These are phyloP conservation scores for Arrhamphus sclerolepis DNA, from an alignment of 2,797 vertebrate species.

Conservation along the genomic window DNA sequence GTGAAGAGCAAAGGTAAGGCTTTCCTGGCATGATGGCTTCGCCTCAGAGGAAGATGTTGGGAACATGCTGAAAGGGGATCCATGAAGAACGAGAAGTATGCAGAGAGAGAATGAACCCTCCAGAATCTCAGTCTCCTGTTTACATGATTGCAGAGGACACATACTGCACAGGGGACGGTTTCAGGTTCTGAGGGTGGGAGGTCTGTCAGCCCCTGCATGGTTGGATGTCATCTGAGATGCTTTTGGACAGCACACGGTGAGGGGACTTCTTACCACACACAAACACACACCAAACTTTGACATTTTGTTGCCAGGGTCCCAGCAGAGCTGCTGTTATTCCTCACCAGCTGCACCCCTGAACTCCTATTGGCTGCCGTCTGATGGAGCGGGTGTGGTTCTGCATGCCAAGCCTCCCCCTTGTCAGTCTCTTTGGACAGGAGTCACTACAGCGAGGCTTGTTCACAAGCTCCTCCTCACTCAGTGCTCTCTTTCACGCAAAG, in stretches of 20 bases:
- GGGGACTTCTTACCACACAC: conserved; percentile 31
- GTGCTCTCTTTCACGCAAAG: conserved; percentile 59
- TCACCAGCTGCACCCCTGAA: conserved; percentile 28
- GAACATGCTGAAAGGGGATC: conserved; percentile 53
- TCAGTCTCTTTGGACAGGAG: conserved; percentile 51
- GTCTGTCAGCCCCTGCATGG: conserved; percentile 14
- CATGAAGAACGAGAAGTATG: conserved; percentile 62
- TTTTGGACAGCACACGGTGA: conserved; percentile 25
- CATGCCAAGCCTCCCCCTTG: conserved; percentile 48
- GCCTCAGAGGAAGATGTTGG: conserved; percentile 32
- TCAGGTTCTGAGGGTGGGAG: conserved; percentile 47
- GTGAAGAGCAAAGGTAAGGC: conserved; percentile 4
- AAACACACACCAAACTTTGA: conserved; percentile 62
- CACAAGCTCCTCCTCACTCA: conserved; percentile 62
- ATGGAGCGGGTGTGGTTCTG: conserved; percentile 41
- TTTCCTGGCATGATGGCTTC: conserved; percentile 12
- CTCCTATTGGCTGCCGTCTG: conserved; percentile 52
- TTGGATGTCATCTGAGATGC: conserved; percentile 34
- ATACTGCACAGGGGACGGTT: conserved; percentile 49
- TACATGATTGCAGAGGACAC: conserved; percentile 54
- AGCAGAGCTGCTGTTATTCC: conserved; percentile 38
- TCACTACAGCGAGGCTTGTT: conserved; percentile 48
- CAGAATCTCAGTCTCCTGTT: conserved; percentile 42
- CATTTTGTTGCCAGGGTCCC: conserved; percentile 39
- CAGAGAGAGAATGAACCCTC: conserved; percentile 43